Base-by-base conservation (phyloP, 2,888 invertebrate genomes). In the Stegana nigrithorax region DNA sequence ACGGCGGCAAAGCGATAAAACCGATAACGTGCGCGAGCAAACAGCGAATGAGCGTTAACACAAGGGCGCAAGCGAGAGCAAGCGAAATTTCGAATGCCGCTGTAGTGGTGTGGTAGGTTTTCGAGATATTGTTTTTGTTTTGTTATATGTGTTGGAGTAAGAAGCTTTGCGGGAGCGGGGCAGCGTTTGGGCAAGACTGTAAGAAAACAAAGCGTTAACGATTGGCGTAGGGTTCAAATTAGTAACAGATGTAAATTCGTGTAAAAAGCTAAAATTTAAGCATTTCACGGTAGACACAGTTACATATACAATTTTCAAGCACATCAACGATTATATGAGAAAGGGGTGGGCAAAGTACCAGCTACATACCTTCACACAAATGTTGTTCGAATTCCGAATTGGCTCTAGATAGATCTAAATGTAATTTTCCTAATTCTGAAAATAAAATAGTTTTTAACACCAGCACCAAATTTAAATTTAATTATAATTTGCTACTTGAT, bases 311-410 rank as follows among this genome's bases (percentile, higher is more conserved):
- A 7, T 51, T 51, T 26, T 27, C 27, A 51, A 12, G 27, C 14
- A 14, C 14, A 29, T 14, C 14, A 29, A 14, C 8, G 6, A 51
- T 4, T 14, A 21, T 32, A 5, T 55, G 23, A 32, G 1, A n/a
- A 25, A 26, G 21, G 26, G 21, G 1, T n/a, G 5, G 10, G 32
- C 27, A 53, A 17, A 17, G 4, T 2, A 14, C n/a, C 4, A 17
- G 12, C 8, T 26, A 57, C 70, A 75, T 71, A 82, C 82, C 82
- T 82, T 83, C 82, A 58, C 82, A 83, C 68, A 82, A 72, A 71
- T 82, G 83, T 58, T 82, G 82, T 57, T 80, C 75, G 63, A 82
- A 80, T 58, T 82, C 83, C 7, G 78, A 70, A 65, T 82, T 82
- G 10, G 75, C 73, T 67, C 78, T 75, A 19, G 73, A 67, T 66